These are phyloP conservation scores for Struthio camelus DNA, from an alignment of 2,113 vertebrate species.

Conservation along the genomic window DNA sequence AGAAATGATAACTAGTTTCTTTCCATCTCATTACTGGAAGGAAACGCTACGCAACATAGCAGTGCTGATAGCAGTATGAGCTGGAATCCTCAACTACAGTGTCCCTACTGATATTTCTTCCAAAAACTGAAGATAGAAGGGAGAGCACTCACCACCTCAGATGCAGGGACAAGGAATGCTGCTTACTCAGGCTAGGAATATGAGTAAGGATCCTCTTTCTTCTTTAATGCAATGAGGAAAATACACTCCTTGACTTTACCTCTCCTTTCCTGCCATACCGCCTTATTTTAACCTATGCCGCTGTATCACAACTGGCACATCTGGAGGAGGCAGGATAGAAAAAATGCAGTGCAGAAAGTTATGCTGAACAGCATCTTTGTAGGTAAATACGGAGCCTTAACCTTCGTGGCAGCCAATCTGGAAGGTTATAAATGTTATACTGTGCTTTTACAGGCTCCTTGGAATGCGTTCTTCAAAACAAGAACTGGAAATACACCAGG, in stretches of 20 bases:
- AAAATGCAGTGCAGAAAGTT: not conserved
- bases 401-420: not conserved
- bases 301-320: not conserved
- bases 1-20: not conserved
- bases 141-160: not conserved
- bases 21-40: not conserved
- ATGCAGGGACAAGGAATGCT: accelerated
- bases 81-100: not conserved
- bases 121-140: not conserved
- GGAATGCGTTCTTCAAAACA: not conserved
- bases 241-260: not conserved
- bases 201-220: not conserved
- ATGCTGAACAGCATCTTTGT: not conserved
- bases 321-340: not conserved
- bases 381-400: not conserved
- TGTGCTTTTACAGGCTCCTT: not conserved
- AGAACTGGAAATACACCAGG: not conserved
- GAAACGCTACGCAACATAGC: not conserved
- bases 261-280: not conserved
- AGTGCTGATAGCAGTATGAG: not conserved
- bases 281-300: not conserved
- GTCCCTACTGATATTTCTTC: not conserved
- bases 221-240: not conserved
- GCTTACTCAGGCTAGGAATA: not conserved
- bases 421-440: not conserved